phyloP scores from a whole-genome alignment of 2,797 vertebrate genomes.

The Scolopax rusticola region DNA sequence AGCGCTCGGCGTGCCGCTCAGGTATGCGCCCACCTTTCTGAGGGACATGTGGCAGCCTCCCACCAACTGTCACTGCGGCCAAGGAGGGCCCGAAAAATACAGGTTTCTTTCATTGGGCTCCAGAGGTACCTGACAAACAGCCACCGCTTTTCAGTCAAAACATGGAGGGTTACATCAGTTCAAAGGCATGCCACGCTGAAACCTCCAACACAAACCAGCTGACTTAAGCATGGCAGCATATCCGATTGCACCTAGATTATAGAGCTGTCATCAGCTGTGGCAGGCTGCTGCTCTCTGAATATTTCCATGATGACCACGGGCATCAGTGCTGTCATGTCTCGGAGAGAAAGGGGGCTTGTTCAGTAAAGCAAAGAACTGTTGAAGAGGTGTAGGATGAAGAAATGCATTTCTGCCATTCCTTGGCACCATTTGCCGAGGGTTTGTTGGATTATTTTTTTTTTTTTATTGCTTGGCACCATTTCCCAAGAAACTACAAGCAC shows the following conservation, averaged over 20 bases:
- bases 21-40: not conserved
- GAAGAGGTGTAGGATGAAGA: not conserved
- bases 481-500: not conserved
- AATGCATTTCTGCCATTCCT: not conserved
- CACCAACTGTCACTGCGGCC: not conserved
- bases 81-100: not conserved
- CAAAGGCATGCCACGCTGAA: not conserved
- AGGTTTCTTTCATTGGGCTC: constrained; percentile 10
- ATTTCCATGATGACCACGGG: not conserved
- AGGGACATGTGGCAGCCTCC: constrained; percentile 14
- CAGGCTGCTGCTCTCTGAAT: not conserved
- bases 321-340: not conserved
- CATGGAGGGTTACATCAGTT: constrained; percentile 47
- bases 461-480: not conserved
- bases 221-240: not conserved
- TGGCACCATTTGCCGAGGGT: rapidly evolving
- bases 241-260: constrained; percentile 1
- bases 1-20: not conserved
- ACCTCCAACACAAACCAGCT: constrained; percentile 47
- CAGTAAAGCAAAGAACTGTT: not conserved
- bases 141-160: constrained; percentile 19
- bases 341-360: not conserved
- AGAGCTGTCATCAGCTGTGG: constrained; percentile 53
- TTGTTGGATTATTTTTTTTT: not conserved
- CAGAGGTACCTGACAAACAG: constrained; percentile 22